These are phyloP conservation scores for Lochmaea crataegi DNA, from an alignment of 2,888 invertebrate genomes.

Conservation along the genomic window DNA sequence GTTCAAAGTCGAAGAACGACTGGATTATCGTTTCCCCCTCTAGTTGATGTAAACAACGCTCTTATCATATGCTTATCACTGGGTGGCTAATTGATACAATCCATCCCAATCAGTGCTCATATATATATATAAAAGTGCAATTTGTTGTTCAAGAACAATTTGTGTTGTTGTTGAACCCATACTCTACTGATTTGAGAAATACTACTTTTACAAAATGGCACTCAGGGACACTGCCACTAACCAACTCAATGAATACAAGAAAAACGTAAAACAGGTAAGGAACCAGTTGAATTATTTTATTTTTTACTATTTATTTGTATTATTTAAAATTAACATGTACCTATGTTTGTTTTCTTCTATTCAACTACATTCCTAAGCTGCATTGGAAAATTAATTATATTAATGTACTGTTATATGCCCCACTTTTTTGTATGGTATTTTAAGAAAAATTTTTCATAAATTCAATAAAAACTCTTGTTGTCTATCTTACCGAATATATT, in stretches of 20 bases:
- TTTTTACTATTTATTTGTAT: neutral
- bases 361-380: too few species aligned
- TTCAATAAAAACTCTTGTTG: too few species aligned
- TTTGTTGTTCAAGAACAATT: neutral
- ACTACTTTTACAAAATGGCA: constrained; percentile 24
- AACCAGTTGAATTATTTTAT: neutral
- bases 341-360: too few species aligned
- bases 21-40: neutral
- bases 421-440: too few species aligned
- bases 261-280: constrained; percentile 28
- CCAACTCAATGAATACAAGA: constrained; percentile 34
- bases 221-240: constrained; percentile 31
- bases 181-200: neutral
- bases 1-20: neutral
- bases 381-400: too few species aligned
- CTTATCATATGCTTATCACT: neutral
- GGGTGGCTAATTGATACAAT: neutral
- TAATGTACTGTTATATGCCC: too few species aligned
- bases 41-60: neutral
- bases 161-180: neutral
- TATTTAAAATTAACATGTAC: neutral
- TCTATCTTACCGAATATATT: too few species aligned
- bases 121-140: constrained; percentile 1
- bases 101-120: neutral
- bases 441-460: too few species aligned